Conservation (phyloP, 2,113 vertebrate genomes). For the Ondatra zibethicus region DNA sequence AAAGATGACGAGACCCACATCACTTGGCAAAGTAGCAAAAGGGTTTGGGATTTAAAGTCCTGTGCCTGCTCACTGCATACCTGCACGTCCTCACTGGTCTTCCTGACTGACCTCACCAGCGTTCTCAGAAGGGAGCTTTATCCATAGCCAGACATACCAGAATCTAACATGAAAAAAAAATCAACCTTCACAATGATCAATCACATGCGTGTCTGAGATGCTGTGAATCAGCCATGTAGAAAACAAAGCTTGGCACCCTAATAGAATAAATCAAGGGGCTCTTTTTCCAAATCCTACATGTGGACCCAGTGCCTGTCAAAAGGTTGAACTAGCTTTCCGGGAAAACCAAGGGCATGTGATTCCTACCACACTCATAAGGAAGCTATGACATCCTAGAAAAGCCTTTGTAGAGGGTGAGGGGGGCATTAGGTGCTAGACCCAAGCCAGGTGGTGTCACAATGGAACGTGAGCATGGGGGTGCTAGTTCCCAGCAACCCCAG, state of each 20-base stretch:
- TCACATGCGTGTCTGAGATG: background rate
- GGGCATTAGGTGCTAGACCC: fast-evolving
- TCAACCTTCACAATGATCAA: background rate
- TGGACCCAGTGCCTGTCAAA: background rate
- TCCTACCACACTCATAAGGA: background rate
- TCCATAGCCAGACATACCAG: background rate
- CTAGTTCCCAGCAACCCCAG: background rate
- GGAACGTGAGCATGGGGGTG: background rate
- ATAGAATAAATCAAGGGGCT: constrained; percentile 33
- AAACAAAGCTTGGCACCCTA: background rate
- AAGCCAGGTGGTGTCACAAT: background rate
- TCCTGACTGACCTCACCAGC: background rate
- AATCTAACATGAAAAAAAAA: background rate
- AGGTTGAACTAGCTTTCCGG: background rate
- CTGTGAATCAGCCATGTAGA: background rate
- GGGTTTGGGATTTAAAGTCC: background rate
- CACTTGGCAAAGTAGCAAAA: background rate
- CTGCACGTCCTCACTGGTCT: background rate
- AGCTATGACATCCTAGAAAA: background rate
- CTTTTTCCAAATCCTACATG: background rate
- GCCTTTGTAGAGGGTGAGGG: background rate
- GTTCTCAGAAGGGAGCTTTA: background rate
- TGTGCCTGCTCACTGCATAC: background rate
- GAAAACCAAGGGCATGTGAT: background rate
- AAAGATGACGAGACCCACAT: background rate